A percentile compares a stretch with the other conserved stretches of the same genome.
These are phyloP conservation scores for Ceuthmochares aereus DNA, from an alignment of 2,113 vertebrate species.

Conservation along the genomic window DNA sequence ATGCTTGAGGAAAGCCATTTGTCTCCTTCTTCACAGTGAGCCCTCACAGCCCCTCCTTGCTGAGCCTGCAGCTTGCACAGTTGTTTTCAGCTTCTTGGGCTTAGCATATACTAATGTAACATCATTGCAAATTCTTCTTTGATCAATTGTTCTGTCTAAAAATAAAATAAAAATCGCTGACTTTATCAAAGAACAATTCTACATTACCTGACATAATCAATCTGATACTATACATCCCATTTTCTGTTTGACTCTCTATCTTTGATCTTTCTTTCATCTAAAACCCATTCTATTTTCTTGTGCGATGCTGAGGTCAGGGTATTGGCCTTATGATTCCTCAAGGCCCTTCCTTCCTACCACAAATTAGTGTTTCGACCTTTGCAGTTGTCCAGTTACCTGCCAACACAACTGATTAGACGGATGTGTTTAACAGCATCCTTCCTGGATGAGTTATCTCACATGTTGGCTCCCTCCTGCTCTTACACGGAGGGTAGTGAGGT, in stretches of 20 bases:
- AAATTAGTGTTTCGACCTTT: neutral
- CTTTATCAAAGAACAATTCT: neutral
- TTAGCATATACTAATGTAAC: neutral
- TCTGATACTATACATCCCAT: neutral
- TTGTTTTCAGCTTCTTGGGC: neutral
- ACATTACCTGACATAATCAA: neutral
- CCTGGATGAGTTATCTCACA: neutral
- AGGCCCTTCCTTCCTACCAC: neutral
- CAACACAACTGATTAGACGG: neutral
- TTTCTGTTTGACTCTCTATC: neutral
- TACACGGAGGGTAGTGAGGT: neutral
- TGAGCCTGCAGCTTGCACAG: neutral
- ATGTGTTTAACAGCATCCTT: neutral
- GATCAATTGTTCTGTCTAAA: slow-evolving; percentile 60
- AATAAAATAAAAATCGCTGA: neutral
- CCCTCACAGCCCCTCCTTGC: neutral
- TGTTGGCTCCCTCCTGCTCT: neutral
- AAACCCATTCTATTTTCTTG: neutral
- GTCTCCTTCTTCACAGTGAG: neutral
- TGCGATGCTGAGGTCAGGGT: neutral
- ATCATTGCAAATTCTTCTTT: neutral
- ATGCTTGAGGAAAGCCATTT: neutral
- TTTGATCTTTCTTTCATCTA: slow-evolving; percentile 18
- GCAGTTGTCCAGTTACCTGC: neutral
- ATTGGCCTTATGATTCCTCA: neutral